Evolutionary conservation across 2,888 invertebrate species (phyloP).

Genomic region (Hymenopus coronatus): DNA sequence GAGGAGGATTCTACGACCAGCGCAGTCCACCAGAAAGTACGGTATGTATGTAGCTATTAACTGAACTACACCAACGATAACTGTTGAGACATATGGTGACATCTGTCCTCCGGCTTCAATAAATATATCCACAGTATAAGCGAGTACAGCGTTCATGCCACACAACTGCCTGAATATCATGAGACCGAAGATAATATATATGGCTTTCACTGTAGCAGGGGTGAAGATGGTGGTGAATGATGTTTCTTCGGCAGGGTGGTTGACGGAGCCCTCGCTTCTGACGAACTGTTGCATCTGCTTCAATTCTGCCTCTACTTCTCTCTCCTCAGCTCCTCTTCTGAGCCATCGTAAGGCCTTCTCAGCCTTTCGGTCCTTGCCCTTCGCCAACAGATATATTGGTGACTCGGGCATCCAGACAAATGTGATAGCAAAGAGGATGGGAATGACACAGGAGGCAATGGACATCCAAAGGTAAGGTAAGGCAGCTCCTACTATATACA

Average conservation of each 20-base stretch:
- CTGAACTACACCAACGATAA: conserved; percentile 73
- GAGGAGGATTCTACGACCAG: conserved; percentile 71
- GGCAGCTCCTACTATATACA: conserved; percentile 71
- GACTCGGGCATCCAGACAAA: conserved; percentile 79
- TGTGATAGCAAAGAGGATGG: conserved; percentile 57
- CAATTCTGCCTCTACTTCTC: conserved; percentile 52
- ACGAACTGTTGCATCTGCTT: conserved; percentile 53
- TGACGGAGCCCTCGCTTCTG: conserved; percentile 37
- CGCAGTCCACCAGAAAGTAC: conserved; percentile 71
- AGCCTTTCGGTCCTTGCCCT: conserved; percentile 61
- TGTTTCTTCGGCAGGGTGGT: neutral
- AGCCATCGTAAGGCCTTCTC: conserved; percentile 62
- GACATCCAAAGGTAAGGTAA: conserved; percentile 60
- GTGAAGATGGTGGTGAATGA: conserved; percentile 46
- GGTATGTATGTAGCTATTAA: conserved; percentile 66
- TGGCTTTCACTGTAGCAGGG: conserved; percentile 70
- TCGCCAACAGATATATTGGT: conserved; percentile 65
- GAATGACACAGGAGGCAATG: conserved; percentile 62
- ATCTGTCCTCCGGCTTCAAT: conserved; percentile 35
- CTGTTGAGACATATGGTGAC: conserved; percentile 41
- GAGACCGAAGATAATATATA: conserved; percentile 70
- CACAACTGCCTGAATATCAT: conserved; percentile 81
- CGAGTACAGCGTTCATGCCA: conserved; percentile 78
- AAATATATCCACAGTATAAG: conserved; percentile 70
- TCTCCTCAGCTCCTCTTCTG: conserved; percentile 56